phyloP scores from a whole-genome alignment of 2,113 vertebrate species.

The Protomyctophum bolini region DNA sequence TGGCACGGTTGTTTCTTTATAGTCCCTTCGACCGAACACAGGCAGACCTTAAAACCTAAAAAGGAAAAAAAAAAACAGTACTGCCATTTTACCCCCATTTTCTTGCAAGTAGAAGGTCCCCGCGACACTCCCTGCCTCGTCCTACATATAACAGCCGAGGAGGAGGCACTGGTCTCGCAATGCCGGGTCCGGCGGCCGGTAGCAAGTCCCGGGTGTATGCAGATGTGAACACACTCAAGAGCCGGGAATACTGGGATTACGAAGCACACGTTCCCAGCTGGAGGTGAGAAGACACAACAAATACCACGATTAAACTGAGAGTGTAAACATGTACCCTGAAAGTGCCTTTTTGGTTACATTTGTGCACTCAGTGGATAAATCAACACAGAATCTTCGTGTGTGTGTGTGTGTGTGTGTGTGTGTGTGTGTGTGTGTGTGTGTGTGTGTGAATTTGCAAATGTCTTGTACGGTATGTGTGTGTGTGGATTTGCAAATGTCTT shows the following conservation, averaged over 20 bases:
- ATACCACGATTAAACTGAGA: background rate
- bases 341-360: too few relatives aligned
- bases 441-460: background rate
- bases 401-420: background rate
- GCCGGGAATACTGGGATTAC: constrained; percentile 98
- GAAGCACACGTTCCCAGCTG: constrained; percentile 94
- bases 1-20: constrained; percentile 6
- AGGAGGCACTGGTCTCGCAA: constrained; percentile 81
- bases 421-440: constrained; percentile 2
- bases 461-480: too few relatives aligned
- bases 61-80: background rate
- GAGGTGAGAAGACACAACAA: constrained; percentile 83
- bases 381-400: too few relatives aligned
- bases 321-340: too few relatives aligned
- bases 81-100: background rate
- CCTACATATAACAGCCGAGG: constrained; percentile 39
- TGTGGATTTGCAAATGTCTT: too few relatives aligned
- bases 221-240: constrained; percentile 96
- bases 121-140: constrained; percentile 17
- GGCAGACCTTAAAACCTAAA: constrained; percentile 3
- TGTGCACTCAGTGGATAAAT: too few relatives aligned
- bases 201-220: constrained; percentile 96
- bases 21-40: constrained; percentile 25
- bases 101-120: constrained; percentile 10
- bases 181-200: constrained; percentile 94